Base-by-base conservation (phyloP, 2,113 vertebrate species). In the Leptodactylus fuscus region DNA sequence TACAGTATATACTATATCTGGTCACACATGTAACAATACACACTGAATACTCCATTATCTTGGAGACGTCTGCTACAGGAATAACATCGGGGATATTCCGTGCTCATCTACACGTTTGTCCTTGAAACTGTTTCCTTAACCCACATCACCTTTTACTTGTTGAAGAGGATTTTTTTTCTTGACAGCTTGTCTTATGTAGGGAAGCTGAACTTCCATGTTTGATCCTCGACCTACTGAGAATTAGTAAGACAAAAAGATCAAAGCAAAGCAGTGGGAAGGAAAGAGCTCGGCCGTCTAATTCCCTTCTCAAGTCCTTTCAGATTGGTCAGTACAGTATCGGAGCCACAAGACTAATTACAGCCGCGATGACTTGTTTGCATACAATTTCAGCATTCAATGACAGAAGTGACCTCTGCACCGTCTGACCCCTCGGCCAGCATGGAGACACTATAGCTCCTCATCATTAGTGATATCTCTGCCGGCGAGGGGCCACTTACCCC, bases 141-240 rank as follows among this genome's bases (percentile, higher is more conserved):
- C 71, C 32, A 58, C 9, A 55, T 15, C 55, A 62, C 48, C 41
- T 83, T 74, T 46, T 46, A 12, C 20, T n/a, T 38, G 74, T 53
- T 78, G 60, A 53, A 78, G 58, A 41, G 44, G 74, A 78, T 69
- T 85, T 85, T 49, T n/a, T 62, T 62, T 69, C 58, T 78, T 85
- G 74, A 85, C 74, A 85, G 74, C 41, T 85, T 85, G 82, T 85
- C 73, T 77, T 85, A 84, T 51, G 74, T n/a, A 16, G 8, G 41
- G 83, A 60, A 36, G 20, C 74, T 69, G 32, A 77, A 34, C 82
- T 69, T 27, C n/a, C 46, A 69, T 18, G 46, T 69, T 85, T 85
- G 74, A 85, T 85, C 83, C 74, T 69, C 32, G 53, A 85, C 74
- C 44, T 78, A 85, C 73, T 78, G 74, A 85, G 74, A 85, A 77